Base-by-base conservation (phyloP, 2,113 vertebrate species). In the Hippocampus barbouri region DNA sequence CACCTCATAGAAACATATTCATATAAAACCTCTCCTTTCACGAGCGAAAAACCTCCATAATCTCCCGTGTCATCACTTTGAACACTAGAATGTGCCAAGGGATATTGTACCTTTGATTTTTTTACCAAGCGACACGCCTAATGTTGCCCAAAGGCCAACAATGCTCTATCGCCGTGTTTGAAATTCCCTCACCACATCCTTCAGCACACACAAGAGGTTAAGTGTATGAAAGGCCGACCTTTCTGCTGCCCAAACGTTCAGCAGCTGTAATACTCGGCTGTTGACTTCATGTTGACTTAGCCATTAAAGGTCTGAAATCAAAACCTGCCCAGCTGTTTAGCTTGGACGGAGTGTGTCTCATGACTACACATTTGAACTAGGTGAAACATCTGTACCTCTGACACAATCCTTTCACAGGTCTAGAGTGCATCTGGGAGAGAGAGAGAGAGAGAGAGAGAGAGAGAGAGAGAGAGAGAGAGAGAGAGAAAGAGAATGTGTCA, bases 231-330 rank as follows among this genome's bases (percentile, higher is more conserved):
- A 15, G 38, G 53, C 70, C 53, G 73, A 77, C 75, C 62, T 68
- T 61, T 66, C 27, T 11, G 61, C 76, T 72, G 64, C 69, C 72
- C 6, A 62, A 85, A 70, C 45, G 1, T 59, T 83, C 73, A 60
- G 71, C 76, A 81, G 81, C 77, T 83, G 79, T 78, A 78, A 79
- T 74, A 40, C 73, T 73, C 68, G 63, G 71, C 79, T 76, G 84
- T 80, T 85, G 85, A 85, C 83, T 86, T 71, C 56, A 74, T 89
- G 87, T 88, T 90, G 77, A 90, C 83, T 88, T 83, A 85, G 89
- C 78, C 85, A 88, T 89, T 89, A 85, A 86, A 85, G 56, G 73
- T 82, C 78, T 87, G 85, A 90, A 90, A 87, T 85, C 83, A 80
- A 88, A 83, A 86, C 79, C 84, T 54, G 70, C 71, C 2, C 54